phyloP scores from a whole-genome alignment of 2,797 vertebrate species.

The Clamator glandarius region DNA sequence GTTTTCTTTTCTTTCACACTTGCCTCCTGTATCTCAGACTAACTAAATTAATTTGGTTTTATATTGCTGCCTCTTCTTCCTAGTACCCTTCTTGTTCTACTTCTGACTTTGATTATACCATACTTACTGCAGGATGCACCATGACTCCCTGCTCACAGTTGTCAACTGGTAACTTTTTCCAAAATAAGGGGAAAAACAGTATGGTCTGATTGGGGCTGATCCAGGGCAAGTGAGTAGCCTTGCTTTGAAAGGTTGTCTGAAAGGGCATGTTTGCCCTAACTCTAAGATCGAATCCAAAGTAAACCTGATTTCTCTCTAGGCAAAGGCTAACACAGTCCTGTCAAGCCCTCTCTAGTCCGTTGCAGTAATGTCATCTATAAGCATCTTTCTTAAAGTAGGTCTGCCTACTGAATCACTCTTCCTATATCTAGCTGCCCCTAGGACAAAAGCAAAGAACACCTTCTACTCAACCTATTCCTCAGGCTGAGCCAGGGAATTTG shows the following conservation, averaged over 20 bases:
- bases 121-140: neutral
- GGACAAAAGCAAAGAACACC: neutral
- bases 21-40: neutral
- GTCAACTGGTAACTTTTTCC: neutral
- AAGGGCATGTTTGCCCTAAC: constrained; percentile 65
- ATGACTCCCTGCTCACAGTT: neutral
- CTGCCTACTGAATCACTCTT: neutral
- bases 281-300: constrained; percentile 44
- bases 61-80: neutral
- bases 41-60: rapidly evolving
- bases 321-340: constrained; percentile 49
- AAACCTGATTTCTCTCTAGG: constrained; percentile 53
- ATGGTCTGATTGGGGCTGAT: neutral
- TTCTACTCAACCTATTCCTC: neutral
- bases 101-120: neutral
- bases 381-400: neutral
- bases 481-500: neutral
- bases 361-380: constrained; percentile 29
- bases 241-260: constrained; percentile 52
- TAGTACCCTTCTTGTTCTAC: neutral
- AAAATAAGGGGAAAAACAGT: constrained; percentile 14
- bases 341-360: neutral
- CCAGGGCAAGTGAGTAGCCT: constrained; percentile 28
- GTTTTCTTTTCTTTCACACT: neutral
- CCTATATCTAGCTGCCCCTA: neutral